Evolutionary conservation across 1,140 invertebrate species (phyloP).

Genomic region (Penaeus indicus): DNA sequence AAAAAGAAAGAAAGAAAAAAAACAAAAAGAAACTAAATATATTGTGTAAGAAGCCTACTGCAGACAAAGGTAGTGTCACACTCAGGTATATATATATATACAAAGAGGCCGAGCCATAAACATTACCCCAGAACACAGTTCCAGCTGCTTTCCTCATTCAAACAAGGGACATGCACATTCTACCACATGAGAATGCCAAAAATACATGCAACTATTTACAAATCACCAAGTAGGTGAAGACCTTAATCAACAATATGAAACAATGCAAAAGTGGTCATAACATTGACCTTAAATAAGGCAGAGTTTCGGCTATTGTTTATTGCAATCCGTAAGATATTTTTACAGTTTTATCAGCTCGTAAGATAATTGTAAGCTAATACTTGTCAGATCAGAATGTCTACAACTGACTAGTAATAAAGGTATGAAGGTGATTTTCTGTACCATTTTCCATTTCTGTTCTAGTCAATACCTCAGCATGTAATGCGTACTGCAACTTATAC

Average conservation of each 20-base stretch:
- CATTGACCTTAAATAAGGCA: constrained; percentile 18
- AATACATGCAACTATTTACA: constrained; percentile 37
- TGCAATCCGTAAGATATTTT: constrained; percentile 8
- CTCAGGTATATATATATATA: too few species aligned
- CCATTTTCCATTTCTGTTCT: too few species aligned
- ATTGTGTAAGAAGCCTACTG: too few species aligned
- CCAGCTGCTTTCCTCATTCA: constrained; percentile 45
- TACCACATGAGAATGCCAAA: constrained; percentile 30
- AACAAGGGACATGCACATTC: constrained; percentile 38
- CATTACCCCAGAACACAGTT: constrained; percentile 38
- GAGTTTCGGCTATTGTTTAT: constrained; percentile 9
- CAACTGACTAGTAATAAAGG: too few species aligned
- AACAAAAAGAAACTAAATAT: too few species aligned
- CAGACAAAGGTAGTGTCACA: too few species aligned
- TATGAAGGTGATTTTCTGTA: too few species aligned
- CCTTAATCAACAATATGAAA: constrained; percentile 33
- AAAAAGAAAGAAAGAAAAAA: too few species aligned
- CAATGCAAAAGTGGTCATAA: constrained; percentile 10
- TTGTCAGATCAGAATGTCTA: too few species aligned
- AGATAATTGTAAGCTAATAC: neutral
- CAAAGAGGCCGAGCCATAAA: neutral
- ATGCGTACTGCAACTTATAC: too few species aligned
- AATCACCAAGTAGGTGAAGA: constrained; percentile 31
- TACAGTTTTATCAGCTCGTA: constrained; percentile 8
- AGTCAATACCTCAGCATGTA: too few species aligned